Percentiles rank a stretch among this genome's conserved stretches.
These are phyloP conservation scores for Scrobipalpa atriplicella DNA, from an alignment of 2,888 invertebrate genomes.

Conservation along the genomic window DNA sequence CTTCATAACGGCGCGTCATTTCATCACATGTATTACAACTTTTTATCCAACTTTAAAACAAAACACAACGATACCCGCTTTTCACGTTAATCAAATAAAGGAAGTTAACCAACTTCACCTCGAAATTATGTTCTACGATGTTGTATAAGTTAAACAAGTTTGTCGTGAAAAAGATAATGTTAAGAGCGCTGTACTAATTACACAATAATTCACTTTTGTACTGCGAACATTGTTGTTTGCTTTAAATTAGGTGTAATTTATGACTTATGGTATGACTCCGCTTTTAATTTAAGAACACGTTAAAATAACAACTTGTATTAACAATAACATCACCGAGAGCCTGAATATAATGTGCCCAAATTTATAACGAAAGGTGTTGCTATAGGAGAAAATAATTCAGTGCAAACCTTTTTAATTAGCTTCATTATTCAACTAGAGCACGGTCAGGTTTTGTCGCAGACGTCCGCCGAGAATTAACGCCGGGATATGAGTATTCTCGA, in stretches of 20 bases:
- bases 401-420: constrained; percentile 60
- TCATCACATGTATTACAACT: constrained; percentile 40
- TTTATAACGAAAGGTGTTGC: constrained; percentile 45
- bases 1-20: constrained; percentile 57
- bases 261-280: constrained; percentile 1
- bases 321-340: constrained; percentile 45
- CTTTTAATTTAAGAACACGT: constrained; percentile 36
- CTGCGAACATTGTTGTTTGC: background rate
- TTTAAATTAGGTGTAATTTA: constrained; percentile 11
- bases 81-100: constrained; percentile 20
- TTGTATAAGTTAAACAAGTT: constrained; percentile 18
- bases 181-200: constrained; percentile 9
- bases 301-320: constrained; percentile 46
- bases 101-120: constrained; percentile 10
- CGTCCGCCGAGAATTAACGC: constrained; percentile 31
- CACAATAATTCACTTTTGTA: constrained; percentile 18
- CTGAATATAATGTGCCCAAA: constrained; percentile 46
- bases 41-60: constrained; percentile 6
- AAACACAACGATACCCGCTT: background rate
- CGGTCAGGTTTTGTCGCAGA: constrained; percentile 41
- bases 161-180: background rate
- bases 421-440: constrained; percentile 46
- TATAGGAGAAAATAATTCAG: constrained; percentile 46
- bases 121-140: constrained; percentile 6
- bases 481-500: constrained; percentile 26